Percentiles rank a stretch among this genome's conserved stretches.
Conservation (phyloP, 2,888 invertebrate genomes). For the Halictus quadricinctus region DNA sequence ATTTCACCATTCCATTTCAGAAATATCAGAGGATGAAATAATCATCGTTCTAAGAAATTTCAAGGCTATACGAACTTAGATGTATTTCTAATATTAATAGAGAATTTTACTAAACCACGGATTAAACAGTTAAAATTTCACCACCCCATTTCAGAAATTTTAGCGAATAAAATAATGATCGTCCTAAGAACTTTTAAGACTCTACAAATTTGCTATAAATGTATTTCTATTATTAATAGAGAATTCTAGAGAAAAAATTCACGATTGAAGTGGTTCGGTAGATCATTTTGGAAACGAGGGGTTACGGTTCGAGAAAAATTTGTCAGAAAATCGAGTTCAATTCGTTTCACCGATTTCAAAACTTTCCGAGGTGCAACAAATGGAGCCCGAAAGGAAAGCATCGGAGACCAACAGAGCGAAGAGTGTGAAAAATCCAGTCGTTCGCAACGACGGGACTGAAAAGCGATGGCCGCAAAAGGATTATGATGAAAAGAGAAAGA, state of each 20-base stretch:
- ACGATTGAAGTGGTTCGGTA: not conserved
- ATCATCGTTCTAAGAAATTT: not conserved
- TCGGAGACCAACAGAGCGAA: not conserved
- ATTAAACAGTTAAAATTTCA: too few relatives aligned
- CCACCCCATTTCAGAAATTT: too few relatives aligned
- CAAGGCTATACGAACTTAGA: not conserved
- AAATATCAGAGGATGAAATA: not conserved
- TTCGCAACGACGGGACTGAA: not conserved
- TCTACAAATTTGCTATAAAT: too few relatives aligned
- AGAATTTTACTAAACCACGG: too few relatives aligned
- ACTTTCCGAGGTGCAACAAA: not conserved
- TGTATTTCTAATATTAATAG: not conserved
- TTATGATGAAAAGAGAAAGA: not conserved
- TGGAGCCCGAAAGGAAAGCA: not conserved
- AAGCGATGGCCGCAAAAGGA: not conserved
- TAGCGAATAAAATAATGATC: too few relatives aligned
- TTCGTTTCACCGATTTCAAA: not conserved
- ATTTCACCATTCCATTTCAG: not conserved
- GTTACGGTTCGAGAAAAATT: not conserved
- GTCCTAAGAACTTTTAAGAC: too few relatives aligned
- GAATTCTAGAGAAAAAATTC: not conserved
- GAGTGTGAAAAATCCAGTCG: not conserved
- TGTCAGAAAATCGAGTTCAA: not conserved
- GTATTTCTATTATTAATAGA: not conserved
- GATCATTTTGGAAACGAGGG: not conserved